Percentiles rank a stretch among this genome's conserved stretches.
Evolutionary conservation across 2,113 vertebrate species (phyloP).

Genomic region (Colinus virginianus): DNA sequence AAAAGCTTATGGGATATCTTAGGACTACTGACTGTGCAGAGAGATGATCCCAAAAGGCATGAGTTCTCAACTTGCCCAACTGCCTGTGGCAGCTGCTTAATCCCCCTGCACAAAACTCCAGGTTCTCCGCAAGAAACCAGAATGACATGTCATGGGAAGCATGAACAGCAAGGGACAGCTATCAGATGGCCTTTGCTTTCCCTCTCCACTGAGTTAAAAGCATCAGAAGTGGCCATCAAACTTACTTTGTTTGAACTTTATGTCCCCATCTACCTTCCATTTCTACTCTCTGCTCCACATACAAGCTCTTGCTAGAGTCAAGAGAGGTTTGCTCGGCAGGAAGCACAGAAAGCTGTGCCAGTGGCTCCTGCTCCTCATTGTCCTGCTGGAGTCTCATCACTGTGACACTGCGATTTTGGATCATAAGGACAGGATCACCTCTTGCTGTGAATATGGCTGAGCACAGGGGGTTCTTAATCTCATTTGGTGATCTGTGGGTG

Average conservation of each 20-base stretch:
- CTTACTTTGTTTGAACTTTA: background rate
- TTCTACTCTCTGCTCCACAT: background rate
- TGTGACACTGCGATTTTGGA: background rate
- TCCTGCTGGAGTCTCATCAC: background rate
- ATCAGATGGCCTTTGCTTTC: background rate
- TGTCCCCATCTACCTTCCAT: background rate
- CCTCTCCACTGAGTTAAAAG: background rate
- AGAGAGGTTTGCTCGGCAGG: background rate
- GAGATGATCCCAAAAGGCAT: background rate
- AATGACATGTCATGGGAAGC: background rate
- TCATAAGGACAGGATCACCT: background rate
- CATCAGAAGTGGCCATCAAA: background rate
- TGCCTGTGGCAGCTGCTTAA: fast-evolving
- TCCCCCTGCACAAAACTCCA: fast-evolving
- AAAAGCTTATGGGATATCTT: background rate
- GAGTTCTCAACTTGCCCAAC: background rate
- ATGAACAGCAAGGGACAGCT: background rate
- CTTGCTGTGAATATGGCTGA: background rate
- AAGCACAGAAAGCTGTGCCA: background rate
- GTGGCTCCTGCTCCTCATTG: background rate
- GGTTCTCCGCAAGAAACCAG: background rate
- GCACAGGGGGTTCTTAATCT: background rate
- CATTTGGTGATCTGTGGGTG: background rate
- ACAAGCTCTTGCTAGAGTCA: background rate
- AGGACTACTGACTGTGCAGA: background rate